Base-by-base conservation (phyloP, 2,113 vertebrate genomes). In the Triplophysa tibetana region DNA sequence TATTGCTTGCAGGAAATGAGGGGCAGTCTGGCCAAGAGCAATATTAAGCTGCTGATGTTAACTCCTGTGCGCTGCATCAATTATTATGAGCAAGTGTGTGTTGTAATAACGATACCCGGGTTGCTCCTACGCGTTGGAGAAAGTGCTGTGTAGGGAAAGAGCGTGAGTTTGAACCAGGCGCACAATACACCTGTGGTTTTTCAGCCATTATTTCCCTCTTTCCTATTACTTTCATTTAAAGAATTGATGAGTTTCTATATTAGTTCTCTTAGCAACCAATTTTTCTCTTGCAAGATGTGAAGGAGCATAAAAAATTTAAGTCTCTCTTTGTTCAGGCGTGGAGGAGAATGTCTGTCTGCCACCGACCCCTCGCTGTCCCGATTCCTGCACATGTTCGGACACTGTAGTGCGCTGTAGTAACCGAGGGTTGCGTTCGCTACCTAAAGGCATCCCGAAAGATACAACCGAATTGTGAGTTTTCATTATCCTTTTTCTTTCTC, bases 331-430 rank as follows among this genome's bases (percentile, higher is more conserved):
- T 63, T 68, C 86, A 95, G 98, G 96, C 87, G 92, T 89, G 0
- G 95, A 97, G 8, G 98, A 99, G 84, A 99, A 94, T 88, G 95
- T 94, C 90, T 99, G 98, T 84, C 89, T 94, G 84, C 94, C 96
- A 77, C 87, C 95, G 2, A 89, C 75, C 64, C 92, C 95, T 1
- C 95, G 94, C 41, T 99, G 98, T 85, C 97, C 98, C 0, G 95
- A 97, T 54, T 93, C 93, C 75, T 99, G 97, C 91, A 95, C 95
- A 82, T 99, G 97, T 26, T 82, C 96, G 85, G 97, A 99, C 61
- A 91, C 94, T 0, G 95, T 98, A 88, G 96, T 99, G 75, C 95
- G 97, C 1, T 99, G 98, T 92, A 97, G 98, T 90, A 97, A 98
- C 93, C 94, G 91, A 85, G 97, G 95, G 41, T 92, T 99, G 79